These are phyloP conservation scores for Calidris pygmaea DNA, from an alignment of 2,113 vertebrate species.

Conservation along the genomic window DNA sequence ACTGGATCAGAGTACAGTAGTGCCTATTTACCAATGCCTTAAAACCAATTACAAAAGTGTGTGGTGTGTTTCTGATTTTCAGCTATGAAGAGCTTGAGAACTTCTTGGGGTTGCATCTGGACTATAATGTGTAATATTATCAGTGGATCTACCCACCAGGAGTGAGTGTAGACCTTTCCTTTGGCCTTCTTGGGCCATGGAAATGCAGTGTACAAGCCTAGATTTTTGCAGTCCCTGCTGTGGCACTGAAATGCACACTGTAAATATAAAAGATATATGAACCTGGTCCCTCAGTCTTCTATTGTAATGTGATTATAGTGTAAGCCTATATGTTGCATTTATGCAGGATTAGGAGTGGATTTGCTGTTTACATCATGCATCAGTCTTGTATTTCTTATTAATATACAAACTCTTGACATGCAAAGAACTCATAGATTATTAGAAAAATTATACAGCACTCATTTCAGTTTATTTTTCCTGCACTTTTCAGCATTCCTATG, in stretches of 20 bases:
- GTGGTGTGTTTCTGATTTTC: neutral
- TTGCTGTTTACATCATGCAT: neutral
- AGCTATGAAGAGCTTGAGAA: neutral
- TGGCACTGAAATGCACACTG: neutral
- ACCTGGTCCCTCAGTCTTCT: neutral
- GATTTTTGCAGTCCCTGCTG: neutral
- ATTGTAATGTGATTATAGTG: neutral
- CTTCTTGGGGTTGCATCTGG: neutral
- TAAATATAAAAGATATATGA: neutral
- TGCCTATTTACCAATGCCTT: neutral
- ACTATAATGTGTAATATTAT: neutral
- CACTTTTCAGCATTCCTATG: neutral
- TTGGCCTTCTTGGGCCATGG: neutral
- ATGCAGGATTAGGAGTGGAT: neutral
- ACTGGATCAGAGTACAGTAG: neutral
- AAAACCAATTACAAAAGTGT: neutral
- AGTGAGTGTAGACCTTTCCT: neutral
- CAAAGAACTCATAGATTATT: neutral
- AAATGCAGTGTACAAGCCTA: neutral
- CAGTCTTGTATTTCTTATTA: neutral
- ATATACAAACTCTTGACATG: neutral
- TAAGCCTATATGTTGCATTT: neutral
- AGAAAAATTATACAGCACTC: neutral
- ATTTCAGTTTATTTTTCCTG: neutral
- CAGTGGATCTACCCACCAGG: neutral